Base-by-base conservation (phyloP, 2,113 vertebrate species). In the Eptesicus fuscus region DNA sequence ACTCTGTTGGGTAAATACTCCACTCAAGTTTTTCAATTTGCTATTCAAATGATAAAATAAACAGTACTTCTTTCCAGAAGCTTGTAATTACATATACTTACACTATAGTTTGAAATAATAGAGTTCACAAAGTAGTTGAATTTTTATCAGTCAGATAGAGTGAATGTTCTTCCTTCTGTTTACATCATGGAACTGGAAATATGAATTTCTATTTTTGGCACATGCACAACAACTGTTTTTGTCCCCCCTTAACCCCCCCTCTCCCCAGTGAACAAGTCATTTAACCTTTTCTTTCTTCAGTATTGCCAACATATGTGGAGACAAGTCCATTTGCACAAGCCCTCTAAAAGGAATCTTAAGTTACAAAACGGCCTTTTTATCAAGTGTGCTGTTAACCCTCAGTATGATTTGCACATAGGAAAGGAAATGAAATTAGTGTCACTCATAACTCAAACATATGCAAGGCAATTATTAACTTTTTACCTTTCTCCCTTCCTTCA, bases 1-100 rank as follows among this genome's bases (percentile, higher is more conserved):
- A 63, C 83, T 89, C 63, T 93, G 17, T 97, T 96, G 51, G 65
- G 25, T 96, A 94, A 96, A 96, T 79, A 85, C 47, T 65, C 63
- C 96, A 9, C n/a, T 56, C 63, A 42, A 71, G 65, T 16, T 61
- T 95, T 83, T 94, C 53, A 93, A 28, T 92, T 96, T 96, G 84
- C 47, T 88, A 77, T 91, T 96, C 49, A 95, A 90, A 90, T 86
- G 93, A 91, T 93, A 87, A 97, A 82, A 59, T 93, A 96, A 97
- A 95, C 69, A 95, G 82, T 76, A 90, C 88, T 82, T 88, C 94
- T 69, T 97, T 97, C 84, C 85, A 96, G 83, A 94, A 91, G 18
- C 47, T 88, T 96, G 9, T 94, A 97, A 63, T 96, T 97, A 91
- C 37, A 76, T 92, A 84, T 91, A 65, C 88, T 97, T 93, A 90